phyloP scores from a whole-genome alignment of 2,888 invertebrate genomes.

The Schizotus pectinicornis region DNA sequence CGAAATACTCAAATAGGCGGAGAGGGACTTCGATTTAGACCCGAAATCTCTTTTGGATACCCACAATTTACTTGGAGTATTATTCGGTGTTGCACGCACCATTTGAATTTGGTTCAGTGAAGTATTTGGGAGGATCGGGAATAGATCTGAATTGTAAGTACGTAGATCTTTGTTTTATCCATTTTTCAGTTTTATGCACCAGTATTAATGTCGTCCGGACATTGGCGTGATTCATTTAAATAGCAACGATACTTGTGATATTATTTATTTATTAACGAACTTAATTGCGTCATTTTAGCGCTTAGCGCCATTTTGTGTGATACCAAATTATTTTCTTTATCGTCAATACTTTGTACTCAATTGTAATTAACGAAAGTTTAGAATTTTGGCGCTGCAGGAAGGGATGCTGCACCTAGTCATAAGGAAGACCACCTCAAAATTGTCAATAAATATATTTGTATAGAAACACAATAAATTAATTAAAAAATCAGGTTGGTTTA shows the following conservation, averaged over 20 bases:
- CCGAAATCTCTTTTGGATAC: too few relatives aligned
- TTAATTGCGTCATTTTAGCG: constrained; percentile 7
- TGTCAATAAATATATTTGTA: constrained; percentile 44
- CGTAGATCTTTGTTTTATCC: too few relatives aligned
- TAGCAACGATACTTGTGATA: constrained; percentile 32
- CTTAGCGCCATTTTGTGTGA: constrained; percentile 9
- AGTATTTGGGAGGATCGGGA: too few relatives aligned
- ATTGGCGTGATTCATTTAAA: constrained; percentile 22
- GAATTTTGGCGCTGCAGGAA: neutral
- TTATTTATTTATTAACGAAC: constrained; percentile 20
- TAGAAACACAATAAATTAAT: constrained; percentile 41
- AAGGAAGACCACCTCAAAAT: constrained; percentile 28
- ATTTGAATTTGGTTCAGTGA: too few relatives aligned
- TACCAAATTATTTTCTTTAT: constrained; percentile 14
- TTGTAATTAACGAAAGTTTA: constrained; percentile 1
- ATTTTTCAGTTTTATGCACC: neutral
- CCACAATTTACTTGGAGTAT: too few relatives aligned
- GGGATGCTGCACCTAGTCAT: constrained; percentile 28
- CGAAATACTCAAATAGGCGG: too few relatives aligned
- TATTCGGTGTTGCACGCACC: too few relatives aligned
- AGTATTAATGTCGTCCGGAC: constrained; percentile 11
- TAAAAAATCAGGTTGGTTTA: constrained; percentile 23
- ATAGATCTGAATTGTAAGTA: too few relatives aligned
- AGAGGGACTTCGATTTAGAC: too few relatives aligned
- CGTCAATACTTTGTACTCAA: constrained; percentile 5